Evolutionary conservation across 30 jellyfish, hydroid and myxozoan species (phyloP), one percentile per base, ranked within the genome.

Genomic region (Pseudorhiza aurosa): DNA sequence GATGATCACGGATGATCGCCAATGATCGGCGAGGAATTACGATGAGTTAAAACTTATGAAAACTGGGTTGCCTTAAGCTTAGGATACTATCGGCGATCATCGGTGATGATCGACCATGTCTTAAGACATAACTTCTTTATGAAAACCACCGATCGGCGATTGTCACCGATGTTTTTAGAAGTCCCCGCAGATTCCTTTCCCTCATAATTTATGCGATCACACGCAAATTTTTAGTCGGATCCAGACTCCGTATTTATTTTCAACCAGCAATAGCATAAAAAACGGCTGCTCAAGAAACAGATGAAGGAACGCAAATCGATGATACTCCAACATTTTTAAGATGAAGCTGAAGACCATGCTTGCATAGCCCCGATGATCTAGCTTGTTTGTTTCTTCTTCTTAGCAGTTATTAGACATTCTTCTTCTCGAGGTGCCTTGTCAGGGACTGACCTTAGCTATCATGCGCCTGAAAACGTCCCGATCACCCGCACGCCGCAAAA

Each of bases 171-270:
- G 70, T 56, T 14, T 56, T 56, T 7, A 56, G 37, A 56, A 25
- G 33, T 56, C 37, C 70, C 70, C 70, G 70, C 70, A 56, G 33
- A 56, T 25, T 56, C 70, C 70, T 37, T 25, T 56, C 70, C 70
- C 70, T 33, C 70, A 56, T 56, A 56, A 56, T 56, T 56, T 18
- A 56, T 56, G 70, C 70, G 70, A 17, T 56, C 37, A 56, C 36
- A 56, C 70, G 70, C 70, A 56, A 56, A 56, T 56, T 17, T 56
- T 56, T 25, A 56, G 70, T 56, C 4, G 70, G 70, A 22, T 56
- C 70, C 70, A 56, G 70, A 22, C 70, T 7, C 70, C 33, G 37
- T 56, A n/a, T 50, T 50, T 5, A 50, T 50, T 50, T 50, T 50
- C 65, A n/a, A 50, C 65, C 8, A 50, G 8, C 8, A 8, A 12